Evolutionary conservation across 2,113 vertebrate species (phyloP).

Genomic region (Oenanthe melanoleuca): DNA sequence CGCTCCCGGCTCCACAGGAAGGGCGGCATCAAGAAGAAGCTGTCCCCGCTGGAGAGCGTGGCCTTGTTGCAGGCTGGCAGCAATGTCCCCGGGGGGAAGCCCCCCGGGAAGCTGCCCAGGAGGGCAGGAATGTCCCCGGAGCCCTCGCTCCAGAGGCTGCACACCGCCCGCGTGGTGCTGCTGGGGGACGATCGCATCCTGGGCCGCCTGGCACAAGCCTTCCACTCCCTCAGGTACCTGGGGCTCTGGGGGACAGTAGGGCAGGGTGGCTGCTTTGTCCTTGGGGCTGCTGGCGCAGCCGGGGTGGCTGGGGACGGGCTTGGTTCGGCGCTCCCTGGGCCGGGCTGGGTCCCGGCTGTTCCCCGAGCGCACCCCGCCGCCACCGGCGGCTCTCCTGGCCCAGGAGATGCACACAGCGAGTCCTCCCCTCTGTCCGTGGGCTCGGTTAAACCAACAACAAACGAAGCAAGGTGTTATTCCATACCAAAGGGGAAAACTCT

Average conservation of each 20-base stretch:
- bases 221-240: constrained; percentile 82
- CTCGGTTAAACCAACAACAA: neutral
- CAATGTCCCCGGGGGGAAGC: constrained; percentile 23
- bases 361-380: fast-evolving
- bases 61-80: constrained; percentile 77
- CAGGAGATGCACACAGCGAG: fast-evolving
- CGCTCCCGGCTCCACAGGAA: constrained; percentile 77
- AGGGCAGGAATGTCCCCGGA: neutral
- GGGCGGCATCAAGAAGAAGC: constrained; percentile 84
- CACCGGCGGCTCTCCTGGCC: neutral
- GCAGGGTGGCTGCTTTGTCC: neutral
- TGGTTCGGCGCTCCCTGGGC: neutral
- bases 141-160: constrained; percentile 75
- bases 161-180: constrained; percentile 86
- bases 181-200: constrained; percentile 88
- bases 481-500: neutral
- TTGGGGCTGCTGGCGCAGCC: neutral
- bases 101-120: constrained; percentile 63
- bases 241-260: too few relatives aligned
- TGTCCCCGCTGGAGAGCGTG: constrained; percentile 70
- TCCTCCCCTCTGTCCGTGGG: neutral
- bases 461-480: fast-evolving
- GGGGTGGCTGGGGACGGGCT: neutral
- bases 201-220: constrained; percentile 88
- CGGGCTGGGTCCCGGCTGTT: neutral